Percentiles rank a stretch among this genome's conserved stretches.
Evolutionary conservation across 2,797 vertebrate genomes (phyloP).

Genomic region (Chrysolophus pictus): DNA sequence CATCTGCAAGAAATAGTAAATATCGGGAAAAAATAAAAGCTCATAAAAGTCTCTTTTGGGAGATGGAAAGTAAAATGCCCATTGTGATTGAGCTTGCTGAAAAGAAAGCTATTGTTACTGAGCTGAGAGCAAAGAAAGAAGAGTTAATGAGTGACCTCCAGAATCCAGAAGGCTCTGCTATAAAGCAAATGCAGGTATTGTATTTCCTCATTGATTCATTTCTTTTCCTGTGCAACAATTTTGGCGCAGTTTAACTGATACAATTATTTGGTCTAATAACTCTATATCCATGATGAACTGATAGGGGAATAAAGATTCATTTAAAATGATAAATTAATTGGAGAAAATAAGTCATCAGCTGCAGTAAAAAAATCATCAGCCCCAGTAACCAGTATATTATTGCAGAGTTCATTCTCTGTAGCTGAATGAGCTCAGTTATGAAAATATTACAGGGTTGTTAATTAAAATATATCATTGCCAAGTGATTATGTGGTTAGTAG

Average conservation of each 20-base stretch:
- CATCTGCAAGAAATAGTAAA: constrained; percentile 72
- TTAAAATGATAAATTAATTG: not conserved
- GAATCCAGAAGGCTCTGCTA: constrained; percentile 68
- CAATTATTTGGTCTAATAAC: not conserved
- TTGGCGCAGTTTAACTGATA: not conserved
- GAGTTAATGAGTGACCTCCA: constrained; percentile 69
- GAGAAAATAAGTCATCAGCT: not conserved
- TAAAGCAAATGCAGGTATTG: constrained; percentile 78
- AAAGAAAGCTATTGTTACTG: constrained; percentile 71
- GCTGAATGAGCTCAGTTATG: not conserved
- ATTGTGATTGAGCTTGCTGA: constrained; percentile 74
- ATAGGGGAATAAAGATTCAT: not conserved
- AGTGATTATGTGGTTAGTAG: not conserved
- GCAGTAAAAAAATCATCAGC: not conserved
- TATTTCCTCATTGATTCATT: not conserved
- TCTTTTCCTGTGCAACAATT: not conserved
- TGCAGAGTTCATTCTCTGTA: not conserved
- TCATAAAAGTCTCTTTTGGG: constrained; percentile 67
- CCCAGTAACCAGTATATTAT: not conserved
- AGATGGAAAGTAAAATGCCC: constrained; percentile 76
- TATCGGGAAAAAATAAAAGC: constrained; percentile 79
- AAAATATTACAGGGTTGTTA: not conserved
- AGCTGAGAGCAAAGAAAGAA: constrained; percentile 76
- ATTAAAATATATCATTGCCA: not conserved
- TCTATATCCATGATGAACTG: not conserved